phyloP scores from a whole-genome alignment of 2,888 invertebrate genomes.

The Metellina segmentata region DNA sequence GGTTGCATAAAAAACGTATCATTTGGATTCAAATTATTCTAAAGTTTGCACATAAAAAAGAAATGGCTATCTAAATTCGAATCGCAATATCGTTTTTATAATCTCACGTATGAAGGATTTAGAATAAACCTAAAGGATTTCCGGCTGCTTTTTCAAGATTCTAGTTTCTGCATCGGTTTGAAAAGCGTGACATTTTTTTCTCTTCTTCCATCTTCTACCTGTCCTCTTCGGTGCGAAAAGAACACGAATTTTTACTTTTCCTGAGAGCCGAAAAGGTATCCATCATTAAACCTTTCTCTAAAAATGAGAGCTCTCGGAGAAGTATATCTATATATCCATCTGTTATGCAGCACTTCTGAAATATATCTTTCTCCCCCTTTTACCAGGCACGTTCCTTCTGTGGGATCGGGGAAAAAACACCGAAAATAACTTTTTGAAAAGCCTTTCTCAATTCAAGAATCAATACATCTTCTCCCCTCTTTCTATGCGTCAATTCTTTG shows the following conservation, averaged over 20 bases:
- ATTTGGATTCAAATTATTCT: not conserved
- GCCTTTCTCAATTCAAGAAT: conserved; percentile 59
- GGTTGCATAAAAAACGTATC: no score
- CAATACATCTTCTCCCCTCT: conserved; percentile 42
- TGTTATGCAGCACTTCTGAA: conserved; percentile 45
- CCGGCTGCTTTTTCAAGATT: conserved; percentile 13
- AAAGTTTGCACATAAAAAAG: not conserved
- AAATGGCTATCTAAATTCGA: not conserved
- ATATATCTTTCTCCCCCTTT: conserved; percentile 37
- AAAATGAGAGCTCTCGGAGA: conserved; percentile 33
- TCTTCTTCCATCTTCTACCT: conserved; percentile 4
- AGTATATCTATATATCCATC: conserved; percentile 46
- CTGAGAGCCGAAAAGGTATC: conserved; percentile 50
- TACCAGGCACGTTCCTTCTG: conserved; percentile 8
- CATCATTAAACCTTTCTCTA: conserved; percentile 58
- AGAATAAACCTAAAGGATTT: conserved; percentile 14
- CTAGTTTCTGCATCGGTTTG: not conserved
- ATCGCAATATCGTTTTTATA: not conserved
- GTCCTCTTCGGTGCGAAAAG: conserved; percentile 30
- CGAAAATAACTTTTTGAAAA: conserved; percentile 56
- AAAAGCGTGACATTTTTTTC: conserved; percentile 9
- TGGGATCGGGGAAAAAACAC: conserved; percentile 1
- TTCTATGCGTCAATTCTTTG: conserved; percentile 42
- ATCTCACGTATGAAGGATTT: not conserved
- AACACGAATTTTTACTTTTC: conserved; percentile 61